Conservation (phyloP, 1,140 invertebrate species). For the Drosophila nigromelanica region DNA sequence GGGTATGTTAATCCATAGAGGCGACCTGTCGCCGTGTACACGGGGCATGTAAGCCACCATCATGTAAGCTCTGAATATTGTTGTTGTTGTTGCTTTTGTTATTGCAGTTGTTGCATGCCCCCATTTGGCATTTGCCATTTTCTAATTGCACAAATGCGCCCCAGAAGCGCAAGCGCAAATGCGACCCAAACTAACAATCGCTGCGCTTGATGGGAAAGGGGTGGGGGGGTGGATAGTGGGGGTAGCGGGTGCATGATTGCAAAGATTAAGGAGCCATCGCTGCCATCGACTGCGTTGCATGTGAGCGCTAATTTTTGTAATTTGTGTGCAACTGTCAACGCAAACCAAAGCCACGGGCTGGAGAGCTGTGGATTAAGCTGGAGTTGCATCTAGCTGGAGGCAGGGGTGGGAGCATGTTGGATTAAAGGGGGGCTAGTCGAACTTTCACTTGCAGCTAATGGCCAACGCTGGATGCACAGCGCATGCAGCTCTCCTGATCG, state of each 20-base stretch:
- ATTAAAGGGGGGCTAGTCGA: conserved; percentile 9
- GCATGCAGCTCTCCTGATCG: conserved; percentile 25
- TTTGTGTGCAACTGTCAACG: conserved; percentile 68
- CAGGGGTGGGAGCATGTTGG: conserved; percentile 2
- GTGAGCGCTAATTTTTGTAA: conserved; percentile 68
- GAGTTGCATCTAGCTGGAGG: not conserved
- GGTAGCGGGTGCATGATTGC: conserved; percentile 20
- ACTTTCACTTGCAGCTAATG: conserved; percentile 54
- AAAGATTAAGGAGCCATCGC: conserved; percentile 47
- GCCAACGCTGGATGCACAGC: conserved; percentile 19
- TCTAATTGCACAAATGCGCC: conserved; percentile 60
- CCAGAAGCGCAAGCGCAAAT: conserved; percentile 51
- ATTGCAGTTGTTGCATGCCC: conserved; percentile 44
- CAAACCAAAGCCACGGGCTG: conserved; percentile 40
- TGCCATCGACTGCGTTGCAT: conserved; percentile 48
- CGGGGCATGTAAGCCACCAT: conserved; percentile 42
- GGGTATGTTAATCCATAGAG: conserved; percentile 52
- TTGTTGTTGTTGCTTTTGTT: conserved; percentile 19
- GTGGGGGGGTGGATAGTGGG: not conserved
- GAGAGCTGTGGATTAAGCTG: conserved; percentile 13
- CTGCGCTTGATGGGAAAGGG: not conserved
- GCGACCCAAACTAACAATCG: conserved; percentile 43
- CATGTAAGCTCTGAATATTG: conserved; percentile 14
- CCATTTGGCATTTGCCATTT: conserved; percentile 62
- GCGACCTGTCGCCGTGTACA: conserved; percentile 16